Evolutionary conservation across 2,797 vertebrate genomes (phyloP).

Genomic region (Fringilla coelebs): DNA sequence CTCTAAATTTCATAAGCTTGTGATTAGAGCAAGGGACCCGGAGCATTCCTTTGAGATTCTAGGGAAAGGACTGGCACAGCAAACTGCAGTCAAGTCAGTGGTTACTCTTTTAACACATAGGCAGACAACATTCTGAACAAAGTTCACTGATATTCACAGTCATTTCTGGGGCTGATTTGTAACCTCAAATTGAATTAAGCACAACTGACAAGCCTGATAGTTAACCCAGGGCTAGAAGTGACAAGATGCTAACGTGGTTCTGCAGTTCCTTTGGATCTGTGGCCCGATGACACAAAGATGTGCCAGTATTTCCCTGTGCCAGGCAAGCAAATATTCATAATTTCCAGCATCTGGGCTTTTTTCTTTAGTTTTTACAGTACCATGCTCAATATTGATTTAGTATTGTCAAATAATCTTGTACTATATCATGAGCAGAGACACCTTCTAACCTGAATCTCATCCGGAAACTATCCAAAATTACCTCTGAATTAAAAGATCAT

Average conservation of each 20-base stretch:
- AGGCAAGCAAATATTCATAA: neutral
- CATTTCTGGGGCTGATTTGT: neutral
- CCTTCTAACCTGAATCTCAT: neutral
- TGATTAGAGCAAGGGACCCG: neutral
- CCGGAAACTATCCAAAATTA: neutral
- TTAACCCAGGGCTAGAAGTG: neutral
- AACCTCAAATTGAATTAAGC: neutral
- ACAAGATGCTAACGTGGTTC: fast-evolving
- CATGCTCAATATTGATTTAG: neutral
- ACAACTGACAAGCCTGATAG: neutral
- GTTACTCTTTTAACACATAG: neutral
- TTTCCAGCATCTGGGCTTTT: neutral
- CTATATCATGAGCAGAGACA: neutral
- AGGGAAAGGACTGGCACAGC: neutral
- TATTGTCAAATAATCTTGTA: neutral
- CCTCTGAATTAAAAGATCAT: neutral
- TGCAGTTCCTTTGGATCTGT: fast-evolving
- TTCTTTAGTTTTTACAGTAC: neutral
- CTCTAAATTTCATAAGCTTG: conserved; percentile 25
- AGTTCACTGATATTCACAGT: neutral
- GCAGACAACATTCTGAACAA: neutral
- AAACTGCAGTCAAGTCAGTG: neutral
- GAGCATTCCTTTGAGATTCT: neutral
- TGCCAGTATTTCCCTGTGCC: neutral
- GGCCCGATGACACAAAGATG: fast-evolving